Conservation (phyloP, 2,113 vertebrate species). For the Catharus minimus region DNA sequence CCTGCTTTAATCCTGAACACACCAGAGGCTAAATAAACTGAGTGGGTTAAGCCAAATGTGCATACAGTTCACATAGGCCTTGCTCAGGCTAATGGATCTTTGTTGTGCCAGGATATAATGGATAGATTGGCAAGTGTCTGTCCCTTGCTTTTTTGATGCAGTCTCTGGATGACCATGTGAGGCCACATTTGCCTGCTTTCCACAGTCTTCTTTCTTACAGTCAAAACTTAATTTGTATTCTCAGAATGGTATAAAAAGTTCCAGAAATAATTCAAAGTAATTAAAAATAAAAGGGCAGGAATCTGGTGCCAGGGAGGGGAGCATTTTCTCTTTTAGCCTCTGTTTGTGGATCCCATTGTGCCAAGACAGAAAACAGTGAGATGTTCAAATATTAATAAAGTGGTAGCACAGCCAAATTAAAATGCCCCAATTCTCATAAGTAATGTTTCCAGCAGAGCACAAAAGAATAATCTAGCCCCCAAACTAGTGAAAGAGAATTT, state of each 20-base stretch:
- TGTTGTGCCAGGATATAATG: constrained; percentile 58
- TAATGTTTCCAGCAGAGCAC: constrained; percentile 62
- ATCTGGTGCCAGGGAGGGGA: constrained; percentile 15
- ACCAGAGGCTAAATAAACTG: constrained; percentile 61
- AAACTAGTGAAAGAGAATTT: constrained; percentile 63
- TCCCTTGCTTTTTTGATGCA: constrained; percentile 42
- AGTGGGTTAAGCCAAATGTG: constrained; percentile 43
- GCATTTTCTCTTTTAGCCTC: constrained; percentile 40
- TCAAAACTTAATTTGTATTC: constrained; percentile 49
- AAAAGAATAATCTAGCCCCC: constrained; percentile 62
- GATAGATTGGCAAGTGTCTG: constrained; percentile 60
- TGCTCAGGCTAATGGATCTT: constrained; percentile 55
- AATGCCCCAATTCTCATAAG: constrained; percentile 71
- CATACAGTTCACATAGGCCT: constrained; percentile 50
- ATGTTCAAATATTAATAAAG: constrained; percentile 73
- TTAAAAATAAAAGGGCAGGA: constrained; percentile 68
- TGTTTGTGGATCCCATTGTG: constrained; percentile 52
- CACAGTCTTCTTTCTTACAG: constrained; percentile 21
- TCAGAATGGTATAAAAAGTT: constrained; percentile 54
- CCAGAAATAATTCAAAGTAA: constrained; percentile 65
- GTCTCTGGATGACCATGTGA: constrained; percentile 29
- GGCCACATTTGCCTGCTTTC: constrained; percentile 23
- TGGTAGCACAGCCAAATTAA: constrained; percentile 64
- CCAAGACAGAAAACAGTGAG: constrained; percentile 58
- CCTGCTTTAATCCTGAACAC: constrained; percentile 48